Evolutionary conservation across 2,797 vertebrate genomes (phyloP).

Genomic region (Coregonus sp.): DNA sequence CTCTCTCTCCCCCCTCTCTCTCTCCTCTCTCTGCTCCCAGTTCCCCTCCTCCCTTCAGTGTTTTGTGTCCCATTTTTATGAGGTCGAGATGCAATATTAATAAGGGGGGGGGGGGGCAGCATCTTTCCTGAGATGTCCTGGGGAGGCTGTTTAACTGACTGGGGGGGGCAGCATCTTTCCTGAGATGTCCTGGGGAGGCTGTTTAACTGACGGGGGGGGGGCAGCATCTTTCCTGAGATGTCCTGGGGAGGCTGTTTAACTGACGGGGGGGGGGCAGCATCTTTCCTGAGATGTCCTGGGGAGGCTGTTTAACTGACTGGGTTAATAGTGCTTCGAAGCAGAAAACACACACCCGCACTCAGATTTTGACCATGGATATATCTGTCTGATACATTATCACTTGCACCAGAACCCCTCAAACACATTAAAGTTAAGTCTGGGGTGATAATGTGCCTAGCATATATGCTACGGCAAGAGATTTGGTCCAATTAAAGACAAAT

Average conservation of each 20-base stretch:
- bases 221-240: slow-evolving; percentile 59
- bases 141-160: too few species aligned
- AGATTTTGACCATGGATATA: neutral
- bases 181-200: slow-evolving; percentile 52
- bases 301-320: slow-evolving; percentile 44
- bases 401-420: neutral
- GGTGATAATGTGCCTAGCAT: too few species aligned
- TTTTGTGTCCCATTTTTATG: slow-evolving; percentile 58
- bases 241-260: slow-evolving; percentile 43
- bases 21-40: slow-evolving; percentile 1
- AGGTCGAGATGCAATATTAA: slow-evolving; percentile 65
- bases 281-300: slow-evolving; percentile 59
- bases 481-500: too few species aligned
- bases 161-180: slow-evolving; percentile 54
- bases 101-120: slow-evolving; percentile 37
- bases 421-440: neutral
- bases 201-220: slow-evolving; percentile 26
- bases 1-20: slow-evolving; percentile 25
- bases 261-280: slow-evolving; percentile 42
- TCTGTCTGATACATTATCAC: neutral
- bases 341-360: slow-evolving; percentile 16
- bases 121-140: too few species aligned
- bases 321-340: slow-evolving; percentile 32
- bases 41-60: slow-evolving; percentile 26
- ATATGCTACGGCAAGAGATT: too few species aligned